Evolutionary conservation across 2,888 invertebrate species (phyloP), one percentile per base, ranked within the genome.

Genomic region (Microctonus hyperodae): DNA sequence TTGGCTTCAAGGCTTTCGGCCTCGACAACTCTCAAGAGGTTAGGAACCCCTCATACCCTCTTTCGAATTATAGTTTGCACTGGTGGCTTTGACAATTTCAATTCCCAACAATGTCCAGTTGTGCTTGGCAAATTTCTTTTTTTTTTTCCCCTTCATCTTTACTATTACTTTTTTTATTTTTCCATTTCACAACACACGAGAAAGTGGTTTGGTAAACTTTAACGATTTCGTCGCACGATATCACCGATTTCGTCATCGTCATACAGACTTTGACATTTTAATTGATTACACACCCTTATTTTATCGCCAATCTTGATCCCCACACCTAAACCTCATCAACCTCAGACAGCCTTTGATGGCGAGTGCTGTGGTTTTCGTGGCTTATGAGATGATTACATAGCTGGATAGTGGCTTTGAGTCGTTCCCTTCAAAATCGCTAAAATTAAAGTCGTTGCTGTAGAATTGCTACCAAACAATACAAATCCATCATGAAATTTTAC

Each of bases 21-120:
- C 44, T 53, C 63, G 28, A n/a, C 50, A 51, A 62, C 33, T 58
- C 37, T 57, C 57, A 40, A 67, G 51, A 67, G 57, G 50, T 62
- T 58, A 57, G 28, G 57, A 44, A 44, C n/a, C 16, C 44, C 44
- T 44, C 44, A 44, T 44, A 44, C 44, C 56, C 58, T 58, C 60
- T 62, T 62, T 31, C 63, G 48, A 58, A 58, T 63, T 22, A 53
- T 51, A 44, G 67, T 53, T 63, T 31, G 57, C 25, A 40, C 37
- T 63, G 23, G 31, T 40, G 67, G 50, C 40, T 51, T 58, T 58
- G 60, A 69, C 65, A 61, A 65, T 70, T 58, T 60, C 37, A 48
- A 68, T 63, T 69, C 61, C 64, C 48, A 67, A 68, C 68, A 70
- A 70, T 65, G 57, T 58, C 68, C 67, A 59, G 48, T 35, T 35